Evolutionary conservation across 2,888 invertebrate species (phyloP).

Genomic region (Sarcophaga rosellei): DNA sequence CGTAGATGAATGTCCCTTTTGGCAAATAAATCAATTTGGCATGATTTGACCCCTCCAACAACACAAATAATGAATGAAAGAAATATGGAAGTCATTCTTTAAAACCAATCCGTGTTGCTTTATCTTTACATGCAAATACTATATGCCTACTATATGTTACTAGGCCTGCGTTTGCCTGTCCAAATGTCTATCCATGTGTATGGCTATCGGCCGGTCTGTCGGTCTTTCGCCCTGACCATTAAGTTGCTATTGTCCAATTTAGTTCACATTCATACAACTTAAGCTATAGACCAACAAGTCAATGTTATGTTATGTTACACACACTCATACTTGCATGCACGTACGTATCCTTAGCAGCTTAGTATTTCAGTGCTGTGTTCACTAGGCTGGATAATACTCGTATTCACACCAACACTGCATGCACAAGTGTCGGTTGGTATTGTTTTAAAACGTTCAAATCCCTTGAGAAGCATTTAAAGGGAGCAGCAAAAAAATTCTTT

Average conservation of each 20-base stretch:
- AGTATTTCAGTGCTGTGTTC: constrained; percentile 34
- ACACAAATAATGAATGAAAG: constrained; percentile 1
- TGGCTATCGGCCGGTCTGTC: not conserved
- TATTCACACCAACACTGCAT: constrained; percentile 41
- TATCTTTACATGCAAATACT: constrained; percentile 23
- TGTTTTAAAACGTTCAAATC: constrained; percentile 55
- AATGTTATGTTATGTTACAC: constrained; percentile 17
- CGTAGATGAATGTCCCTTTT: constrained; percentile 62
- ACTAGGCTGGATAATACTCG: constrained; percentile 46
- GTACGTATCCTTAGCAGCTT: constrained; percentile 22
- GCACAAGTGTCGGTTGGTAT: constrained; percentile 29
- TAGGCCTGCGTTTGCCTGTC: not conserved
- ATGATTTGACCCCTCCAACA: constrained; percentile 52
- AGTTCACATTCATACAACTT: constrained; percentile 33
- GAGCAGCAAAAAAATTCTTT: constrained; percentile 1
- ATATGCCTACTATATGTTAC: not conserved
- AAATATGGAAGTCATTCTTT: constrained; percentile 28
- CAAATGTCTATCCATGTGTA: not conserved
- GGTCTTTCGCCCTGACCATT: not conserved
- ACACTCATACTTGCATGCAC: not conserved
- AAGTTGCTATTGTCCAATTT: constrained; percentile 40
- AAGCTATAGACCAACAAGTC: constrained; percentile 35
- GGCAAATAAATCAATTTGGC: constrained; percentile 66
- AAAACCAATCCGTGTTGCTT: constrained; percentile 19
- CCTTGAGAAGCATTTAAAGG: constrained; percentile 44